phyloP scores from a whole-genome alignment of 2,113 vertebrate species.

The Globicephala melas region DNA sequence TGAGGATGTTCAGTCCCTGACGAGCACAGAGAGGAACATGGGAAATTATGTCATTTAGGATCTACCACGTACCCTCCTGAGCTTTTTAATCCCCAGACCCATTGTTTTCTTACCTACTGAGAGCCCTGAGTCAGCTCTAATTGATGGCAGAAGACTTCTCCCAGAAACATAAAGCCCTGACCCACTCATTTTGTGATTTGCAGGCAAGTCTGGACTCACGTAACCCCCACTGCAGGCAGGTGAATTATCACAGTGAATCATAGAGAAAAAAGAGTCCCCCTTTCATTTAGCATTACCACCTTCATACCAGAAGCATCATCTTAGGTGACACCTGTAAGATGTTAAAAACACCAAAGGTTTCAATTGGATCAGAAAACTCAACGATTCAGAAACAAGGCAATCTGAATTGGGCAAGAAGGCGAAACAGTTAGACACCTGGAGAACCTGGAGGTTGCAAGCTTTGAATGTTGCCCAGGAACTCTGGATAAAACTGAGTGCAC shows the following conservation, averaged over 20 bases:
- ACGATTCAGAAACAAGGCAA: not conserved
- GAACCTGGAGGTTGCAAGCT: not conserved
- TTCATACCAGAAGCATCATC: not conserved
- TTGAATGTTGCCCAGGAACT: not conserved
- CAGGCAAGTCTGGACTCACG: not conserved
- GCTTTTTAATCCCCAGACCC: not conserved
- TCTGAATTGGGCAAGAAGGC: not conserved
- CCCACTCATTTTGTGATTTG: not conserved
- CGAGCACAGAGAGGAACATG: not conserved
- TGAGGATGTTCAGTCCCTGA: not conserved
- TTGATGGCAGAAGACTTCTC: not conserved
- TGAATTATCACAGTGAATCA: not conserved
- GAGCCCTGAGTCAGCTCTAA: not conserved
- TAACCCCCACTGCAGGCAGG: not conserved
- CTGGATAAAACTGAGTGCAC: not conserved
- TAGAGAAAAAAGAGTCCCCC: not conserved
- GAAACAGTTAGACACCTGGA: not conserved
- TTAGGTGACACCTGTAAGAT: not conserved
- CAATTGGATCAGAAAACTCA: not conserved
- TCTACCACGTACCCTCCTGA: not conserved
- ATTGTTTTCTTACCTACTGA: not conserved
- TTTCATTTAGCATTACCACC: not conserved
- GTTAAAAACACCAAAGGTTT: not conserved
- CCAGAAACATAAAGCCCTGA: not conserved
- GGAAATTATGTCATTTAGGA: not conserved